Conservation (phyloP, 2,888 invertebrate species). For the Cephus pygmeus region DNA sequence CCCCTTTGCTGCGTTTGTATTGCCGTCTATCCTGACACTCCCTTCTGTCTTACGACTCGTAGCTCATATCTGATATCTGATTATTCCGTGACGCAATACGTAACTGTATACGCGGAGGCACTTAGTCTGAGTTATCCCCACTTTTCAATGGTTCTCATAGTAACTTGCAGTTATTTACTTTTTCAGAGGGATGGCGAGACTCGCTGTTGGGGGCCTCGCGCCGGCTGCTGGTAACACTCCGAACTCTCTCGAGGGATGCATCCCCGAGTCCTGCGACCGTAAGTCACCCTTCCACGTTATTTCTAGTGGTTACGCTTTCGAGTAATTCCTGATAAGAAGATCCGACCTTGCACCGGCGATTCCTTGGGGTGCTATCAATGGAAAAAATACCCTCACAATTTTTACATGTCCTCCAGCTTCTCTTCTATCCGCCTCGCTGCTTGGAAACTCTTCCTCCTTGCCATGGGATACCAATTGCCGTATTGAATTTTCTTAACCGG, state of each 20-base stretch:
- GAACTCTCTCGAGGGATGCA: conserved; percentile 63
- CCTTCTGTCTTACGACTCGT: not conserved
- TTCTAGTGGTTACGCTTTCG: too few species aligned
- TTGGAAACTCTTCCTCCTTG: too few species aligned
- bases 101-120: not conserved
- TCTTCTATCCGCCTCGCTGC: too few species aligned
- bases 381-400: too few species aligned
- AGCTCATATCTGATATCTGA: not conserved
- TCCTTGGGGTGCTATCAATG: too few species aligned
- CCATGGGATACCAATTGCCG: too few species aligned
- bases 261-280: conserved; percentile 57
- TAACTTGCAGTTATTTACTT: conserved; percentile 4
- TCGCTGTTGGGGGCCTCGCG: conserved; percentile 63
- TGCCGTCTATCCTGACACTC: not conserved
- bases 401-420: too few species aligned
- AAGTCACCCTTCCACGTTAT: conserved; percentile 31
- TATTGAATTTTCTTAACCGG: too few species aligned
- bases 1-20: conserved; percentile 7
- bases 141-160: too few species aligned
- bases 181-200: conserved; percentile 65
- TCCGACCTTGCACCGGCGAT: too few species aligned
- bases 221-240: conserved; percentile 60
- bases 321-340: too few species aligned
- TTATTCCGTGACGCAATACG: not conserved
- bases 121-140: not conserved